These are phyloP conservation scores for Sialis lutaria DNA, from an alignment of 2,888 invertebrate species.

Conservation along the genomic window DNA sequence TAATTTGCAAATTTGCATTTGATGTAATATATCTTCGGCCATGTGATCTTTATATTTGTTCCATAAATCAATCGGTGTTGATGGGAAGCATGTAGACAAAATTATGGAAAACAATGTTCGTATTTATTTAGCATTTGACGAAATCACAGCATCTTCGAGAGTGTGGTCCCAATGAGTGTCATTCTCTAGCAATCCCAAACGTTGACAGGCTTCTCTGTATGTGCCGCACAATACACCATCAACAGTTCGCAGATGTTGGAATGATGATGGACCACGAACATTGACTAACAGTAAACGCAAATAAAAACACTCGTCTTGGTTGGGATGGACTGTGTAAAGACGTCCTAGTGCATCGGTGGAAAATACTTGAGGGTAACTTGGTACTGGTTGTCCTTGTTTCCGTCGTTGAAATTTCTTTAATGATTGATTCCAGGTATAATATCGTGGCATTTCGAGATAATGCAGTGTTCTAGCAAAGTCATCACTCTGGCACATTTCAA, in stretches of 20 bases:
- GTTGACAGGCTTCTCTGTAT: conserved; percentile 16
- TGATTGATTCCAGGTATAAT: conserved; percentile 16
- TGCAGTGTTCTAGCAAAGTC: conserved; percentile 14
- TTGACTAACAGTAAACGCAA: conserved; percentile 18
- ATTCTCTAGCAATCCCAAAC: conserved; percentile 14
- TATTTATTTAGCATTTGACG: conserved; percentile 8
- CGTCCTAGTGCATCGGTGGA: conserved; percentile 17
- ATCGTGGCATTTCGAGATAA: conserved; percentile 14
- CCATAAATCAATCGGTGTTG: conserved; percentile 13
- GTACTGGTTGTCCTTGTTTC: conserved; percentile 16
- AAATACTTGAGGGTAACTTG: conserved; percentile 14
- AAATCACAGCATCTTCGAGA: conserved; percentile 5
- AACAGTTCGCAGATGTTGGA: conserved; percentile 14
- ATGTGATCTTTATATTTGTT: conserved; percentile 13
- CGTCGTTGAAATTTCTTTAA: conserved; percentile 15
- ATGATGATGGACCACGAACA: conserved; percentile 16
- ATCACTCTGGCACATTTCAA: conserved; percentile 7
- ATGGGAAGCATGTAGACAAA: conserved; percentile 12
- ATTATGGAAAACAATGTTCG: conserved; percentile 13
- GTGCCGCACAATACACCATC: conserved; percentile 15
- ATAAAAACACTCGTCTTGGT: conserved; percentile 18
- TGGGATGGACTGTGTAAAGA: conserved; percentile 20
- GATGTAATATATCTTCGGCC: conserved; percentile 10
- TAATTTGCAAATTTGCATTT: conserved; percentile 3
- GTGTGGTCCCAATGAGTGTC: conserved; percentile 13